Percentiles rank a stretch among this genome's conserved stretches.
Evolutionary conservation across 2,888 invertebrate genomes (phyloP).

Genomic region (Hirtodrosophila trivittata): DNA sequence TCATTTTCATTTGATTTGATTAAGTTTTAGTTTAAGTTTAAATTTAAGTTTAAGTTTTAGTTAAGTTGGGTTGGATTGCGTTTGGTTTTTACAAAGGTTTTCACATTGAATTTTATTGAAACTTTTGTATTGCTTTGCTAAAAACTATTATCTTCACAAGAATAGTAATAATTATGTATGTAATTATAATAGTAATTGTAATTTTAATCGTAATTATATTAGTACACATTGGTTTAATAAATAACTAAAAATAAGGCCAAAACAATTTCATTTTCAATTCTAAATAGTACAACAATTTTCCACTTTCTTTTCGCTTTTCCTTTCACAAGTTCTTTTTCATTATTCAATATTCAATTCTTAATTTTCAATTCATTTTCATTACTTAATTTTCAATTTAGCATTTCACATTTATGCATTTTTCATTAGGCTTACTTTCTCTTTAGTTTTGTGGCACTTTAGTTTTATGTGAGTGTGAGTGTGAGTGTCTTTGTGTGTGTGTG

Average conservation of each 20-base stretch:
- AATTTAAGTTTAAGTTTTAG: too few relatives aligned
- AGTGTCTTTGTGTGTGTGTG: background rate
- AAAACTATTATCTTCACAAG: slow-evolving; percentile 60
- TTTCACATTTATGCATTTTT: background rate
- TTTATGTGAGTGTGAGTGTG: background rate
- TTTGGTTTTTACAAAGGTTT: too few relatives aligned
- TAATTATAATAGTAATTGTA: slow-evolving; percentile 59
- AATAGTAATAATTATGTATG: slow-evolving; percentile 52
- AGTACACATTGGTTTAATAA: slow-evolving; percentile 61
- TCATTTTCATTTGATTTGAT: too few relatives aligned
- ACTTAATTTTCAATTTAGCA: background rate
- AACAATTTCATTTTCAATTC: slow-evolving; percentile 43
- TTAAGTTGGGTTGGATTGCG: too few relatives aligned
- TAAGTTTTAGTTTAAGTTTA: too few relatives aligned
- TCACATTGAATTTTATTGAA: slow-evolving; percentile 68
- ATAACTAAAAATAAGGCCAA: slow-evolving; percentile 76
- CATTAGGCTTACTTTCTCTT: slow-evolving; percentile 28
- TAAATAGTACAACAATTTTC: slow-evolving; percentile 29
- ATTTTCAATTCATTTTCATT: background rate
- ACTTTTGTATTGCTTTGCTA: slow-evolving; percentile 62
- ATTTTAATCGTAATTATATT: slow-evolving; percentile 59
- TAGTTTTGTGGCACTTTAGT: slow-evolving; percentile 59
- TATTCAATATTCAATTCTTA: background rate
- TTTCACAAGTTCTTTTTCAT: background rate
- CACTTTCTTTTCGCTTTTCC: slow-evolving; percentile 23